These are phyloP conservation scores for western clawed frog (Xenopus tropicalis) DNA, from an alignment of 2,113 vertebrate genomes.

Conservation along the genomic window DNA sequence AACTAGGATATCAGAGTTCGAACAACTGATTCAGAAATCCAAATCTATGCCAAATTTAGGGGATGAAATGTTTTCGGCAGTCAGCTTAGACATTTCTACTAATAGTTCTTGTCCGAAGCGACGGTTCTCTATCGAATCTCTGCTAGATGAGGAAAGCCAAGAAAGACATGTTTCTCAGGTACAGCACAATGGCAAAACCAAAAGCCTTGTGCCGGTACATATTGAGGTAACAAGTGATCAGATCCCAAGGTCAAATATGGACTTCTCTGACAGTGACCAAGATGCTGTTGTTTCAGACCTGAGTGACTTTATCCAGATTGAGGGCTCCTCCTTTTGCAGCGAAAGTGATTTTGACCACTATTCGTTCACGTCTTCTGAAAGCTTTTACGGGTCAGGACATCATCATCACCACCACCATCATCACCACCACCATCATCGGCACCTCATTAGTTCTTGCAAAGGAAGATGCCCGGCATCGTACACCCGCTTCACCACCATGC, in stretches of 20 bases:
- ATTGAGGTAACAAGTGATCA: conserved; percentile 77
- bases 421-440: conserved; percentile 76
- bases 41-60: conserved; percentile 93
- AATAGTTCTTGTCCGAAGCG: conserved; percentile 79
- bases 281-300: conserved; percentile 85
- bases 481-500: conserved; percentile 94
- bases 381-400: conserved; percentile 79
- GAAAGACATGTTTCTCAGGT: conserved; percentile 65
- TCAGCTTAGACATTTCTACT: conserved; percentile 73
- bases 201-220: conserved; percentile 74
- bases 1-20: conserved; percentile 85
- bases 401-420: conserved; percentile 81
- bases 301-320: conserved; percentile 87
- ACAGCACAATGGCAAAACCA: conserved; percentile 65
- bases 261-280: conserved; percentile 90
- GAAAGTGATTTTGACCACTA: conserved; percentile 96
- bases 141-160: conserved; percentile 81
- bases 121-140: conserved; percentile 86
- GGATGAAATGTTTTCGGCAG: conserved; percentile 76
- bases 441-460: conserved; percentile 92
- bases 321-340: conserved; percentile 94
- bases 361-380: conserved; percentile 90
- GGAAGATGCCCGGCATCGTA: conserved; percentile 92
- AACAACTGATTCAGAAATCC: conserved; percentile 88
- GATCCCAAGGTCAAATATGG: conserved; percentile 59